phyloP scores from a whole-genome alignment of 2,113 vertebrate genomes.

The Vombatus ursinus region DNA sequence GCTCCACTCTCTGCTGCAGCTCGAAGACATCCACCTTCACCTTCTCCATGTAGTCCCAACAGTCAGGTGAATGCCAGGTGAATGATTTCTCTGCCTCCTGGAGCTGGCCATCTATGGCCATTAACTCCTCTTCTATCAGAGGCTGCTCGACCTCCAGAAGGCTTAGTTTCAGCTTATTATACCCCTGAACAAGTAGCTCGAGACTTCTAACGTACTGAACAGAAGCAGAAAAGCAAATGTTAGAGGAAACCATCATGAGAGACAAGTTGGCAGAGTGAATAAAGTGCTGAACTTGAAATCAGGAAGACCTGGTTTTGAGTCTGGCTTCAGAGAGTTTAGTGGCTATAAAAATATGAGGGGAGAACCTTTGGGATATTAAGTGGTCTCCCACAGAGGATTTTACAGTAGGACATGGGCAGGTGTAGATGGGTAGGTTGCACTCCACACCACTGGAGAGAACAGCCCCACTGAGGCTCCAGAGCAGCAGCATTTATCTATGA shows the following conservation, averaged over 20 bases:
- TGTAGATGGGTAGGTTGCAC: background rate
- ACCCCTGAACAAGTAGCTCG: slow-evolving; percentile 84
- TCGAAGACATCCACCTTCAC: slow-evolving; percentile 76
- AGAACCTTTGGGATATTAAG: background rate
- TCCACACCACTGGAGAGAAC: background rate
- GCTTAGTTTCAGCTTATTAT: slow-evolving; percentile 86
- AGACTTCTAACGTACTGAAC: slow-evolving; percentile 84
- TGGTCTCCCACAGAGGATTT: background rate
- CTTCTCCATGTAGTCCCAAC: slow-evolving; percentile 83
- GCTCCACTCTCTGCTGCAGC: slow-evolving; percentile 81
- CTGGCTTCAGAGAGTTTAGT: background rate
- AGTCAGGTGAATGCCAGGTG: slow-evolving; percentile 83
- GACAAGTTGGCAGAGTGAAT: background rate
- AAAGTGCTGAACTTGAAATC: background rate
- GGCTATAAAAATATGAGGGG: background rate
- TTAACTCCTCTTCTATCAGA: slow-evolving; percentile 83
- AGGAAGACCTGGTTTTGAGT: background rate
- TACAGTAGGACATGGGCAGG: background rate
- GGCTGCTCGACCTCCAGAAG: slow-evolving; percentile 86
- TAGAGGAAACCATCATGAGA: background rate
- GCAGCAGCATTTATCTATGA: background rate
- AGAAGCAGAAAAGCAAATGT: slow-evolving; percentile 6
- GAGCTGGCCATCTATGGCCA: slow-evolving; percentile 80
- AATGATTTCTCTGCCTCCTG: slow-evolving; percentile 75
- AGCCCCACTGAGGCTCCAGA: background rate